Percentiles rank a stretch among this genome's conserved stretches.
Evolutionary conservation across 1,140 invertebrate species (phyloP).

Genomic region (Zaprionus inermis): DNA sequence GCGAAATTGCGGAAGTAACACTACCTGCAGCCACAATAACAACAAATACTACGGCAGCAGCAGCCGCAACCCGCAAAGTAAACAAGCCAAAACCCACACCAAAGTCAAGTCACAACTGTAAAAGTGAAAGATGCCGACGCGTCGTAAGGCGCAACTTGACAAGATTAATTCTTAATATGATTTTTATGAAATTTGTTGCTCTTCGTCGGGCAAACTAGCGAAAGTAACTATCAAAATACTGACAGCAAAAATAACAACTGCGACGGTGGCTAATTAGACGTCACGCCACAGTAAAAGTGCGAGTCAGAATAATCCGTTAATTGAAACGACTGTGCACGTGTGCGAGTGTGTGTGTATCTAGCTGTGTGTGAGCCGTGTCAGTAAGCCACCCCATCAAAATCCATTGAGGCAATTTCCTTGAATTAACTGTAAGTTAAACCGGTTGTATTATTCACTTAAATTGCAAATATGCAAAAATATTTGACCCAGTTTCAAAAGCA

Average conservation of each 20-base stretch:
- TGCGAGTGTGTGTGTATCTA: constrained; percentile 8
- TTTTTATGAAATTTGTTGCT: constrained; percentile 49
- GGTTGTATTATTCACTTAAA: constrained; percentile 26
- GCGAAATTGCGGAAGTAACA: constrained; percentile 11
- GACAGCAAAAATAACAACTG: constrained; percentile 22
- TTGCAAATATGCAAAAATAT: constrained; percentile 59
- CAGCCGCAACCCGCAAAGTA: constrained; percentile 8
- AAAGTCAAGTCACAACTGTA: constrained; percentile 39
- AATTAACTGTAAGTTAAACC: constrained; percentile 45
- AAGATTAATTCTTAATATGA: constrained; percentile 69
- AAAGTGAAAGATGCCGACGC: constrained; percentile 70
- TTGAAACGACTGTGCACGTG: constrained; percentile 25
- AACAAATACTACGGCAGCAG: constrained; percentile 10
- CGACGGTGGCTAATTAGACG: constrained; percentile 59
- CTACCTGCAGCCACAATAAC: constrained; percentile 6
- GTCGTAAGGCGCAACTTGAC: constrained; percentile 36
- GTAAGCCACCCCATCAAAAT: constrained; percentile 21
- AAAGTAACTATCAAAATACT: constrained; percentile 54
- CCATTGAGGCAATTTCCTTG: constrained; percentile 3
- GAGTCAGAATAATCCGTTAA: constrained; percentile 52
- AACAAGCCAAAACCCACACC: constrained; percentile 32
- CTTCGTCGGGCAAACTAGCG: constrained; percentile 57
- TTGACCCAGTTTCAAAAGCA: constrained; percentile 64
- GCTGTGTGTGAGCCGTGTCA: not conserved
- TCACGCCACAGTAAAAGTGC: constrained; percentile 48